Evolutionary conservation across 2,797 vertebrate species (phyloP).

Genomic region (Anolis apletophallus): DNA sequence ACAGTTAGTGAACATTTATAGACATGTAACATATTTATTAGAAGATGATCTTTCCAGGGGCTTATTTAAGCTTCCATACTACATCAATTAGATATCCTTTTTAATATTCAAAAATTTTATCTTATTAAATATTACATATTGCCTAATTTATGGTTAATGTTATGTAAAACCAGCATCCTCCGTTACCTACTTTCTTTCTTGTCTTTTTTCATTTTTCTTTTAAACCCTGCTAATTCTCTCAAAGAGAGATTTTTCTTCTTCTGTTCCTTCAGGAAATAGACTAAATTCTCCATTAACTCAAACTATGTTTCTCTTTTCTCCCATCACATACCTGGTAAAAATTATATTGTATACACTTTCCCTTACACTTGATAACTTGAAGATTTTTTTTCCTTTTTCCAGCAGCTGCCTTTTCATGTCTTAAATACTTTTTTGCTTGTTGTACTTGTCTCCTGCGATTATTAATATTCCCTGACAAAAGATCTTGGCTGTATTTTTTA

Average conservation of each 20-base stretch:
- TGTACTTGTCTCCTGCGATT: slow-evolving; percentile 49
- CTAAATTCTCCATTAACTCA: slow-evolving; percentile 37
- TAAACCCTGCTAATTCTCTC: neutral
- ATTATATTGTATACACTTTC: slow-evolving; percentile 55
- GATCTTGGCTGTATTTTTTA: slow-evolving; percentile 13
- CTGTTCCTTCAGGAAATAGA: slow-evolving; percentile 37
- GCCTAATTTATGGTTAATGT: slow-evolving; percentile 53
- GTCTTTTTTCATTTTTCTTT: too few species aligned
- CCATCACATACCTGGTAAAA: slow-evolving; percentile 41
- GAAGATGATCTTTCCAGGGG: slow-evolving; percentile 27
- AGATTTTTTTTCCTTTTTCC: slow-evolving; percentile 46
- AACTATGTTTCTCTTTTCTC: slow-evolving; percentile 51
- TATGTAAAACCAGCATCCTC: slow-evolving; percentile 41
- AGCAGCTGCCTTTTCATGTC: slow-evolving; percentile 35
- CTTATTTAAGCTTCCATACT: slow-evolving; percentile 49
- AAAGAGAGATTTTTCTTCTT: slow-evolving; percentile 14
- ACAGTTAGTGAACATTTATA: slow-evolving; percentile 15
- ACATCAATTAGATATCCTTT: slow-evolving; percentile 22
- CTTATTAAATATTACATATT: slow-evolving; percentile 53
- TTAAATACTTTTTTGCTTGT: slow-evolving; percentile 35
- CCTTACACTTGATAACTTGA: slow-evolving; percentile 48
- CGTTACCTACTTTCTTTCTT: slow-evolving; percentile 10
- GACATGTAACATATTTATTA: slow-evolving; percentile 36
- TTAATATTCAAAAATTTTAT: slow-evolving; percentile 50
- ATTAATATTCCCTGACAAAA: slow-evolving; percentile 48